Percentiles rank a stretch among this genome's conserved stretches.
Evolutionary conservation across 2,888 invertebrate genomes (phyloP).

Genomic region (Synanthedon myopaeformis): DNA sequence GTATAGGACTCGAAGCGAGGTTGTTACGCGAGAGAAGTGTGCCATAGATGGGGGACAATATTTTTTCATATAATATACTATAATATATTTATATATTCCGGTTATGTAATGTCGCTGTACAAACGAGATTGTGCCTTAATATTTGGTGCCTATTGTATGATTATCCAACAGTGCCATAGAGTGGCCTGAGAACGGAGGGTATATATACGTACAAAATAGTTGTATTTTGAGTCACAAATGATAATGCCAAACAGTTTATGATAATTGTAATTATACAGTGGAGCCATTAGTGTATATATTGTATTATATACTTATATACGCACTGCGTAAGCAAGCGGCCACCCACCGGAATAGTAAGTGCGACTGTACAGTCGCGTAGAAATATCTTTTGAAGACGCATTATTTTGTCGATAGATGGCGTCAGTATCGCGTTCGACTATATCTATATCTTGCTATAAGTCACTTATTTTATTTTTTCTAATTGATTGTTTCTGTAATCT

Average conservation of each 20-base stretch:
- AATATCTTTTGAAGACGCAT: too few relatives aligned
- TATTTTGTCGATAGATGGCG: too few relatives aligned
- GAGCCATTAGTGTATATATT: conserved; percentile 35
- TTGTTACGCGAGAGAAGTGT: conserved; percentile 40
- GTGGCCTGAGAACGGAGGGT: conserved; percentile 24
- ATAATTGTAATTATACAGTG: conserved; percentile 27
- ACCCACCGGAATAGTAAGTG: conserved; percentile 55
- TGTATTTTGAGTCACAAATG: conserved; percentile 63
- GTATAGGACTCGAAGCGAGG: not conserved
- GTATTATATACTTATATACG: conserved; percentile 35
- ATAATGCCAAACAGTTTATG: conserved; percentile 60
- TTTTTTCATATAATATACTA: conserved; percentile 6
- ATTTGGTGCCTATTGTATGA: conserved; percentile 36
- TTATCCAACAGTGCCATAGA: conserved; percentile 34
- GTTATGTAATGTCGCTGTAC: conserved; percentile 12
- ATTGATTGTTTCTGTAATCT: too few relatives aligned
- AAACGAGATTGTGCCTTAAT: conserved; percentile 42
- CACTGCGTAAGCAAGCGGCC: conserved; percentile 34
- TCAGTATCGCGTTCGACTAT: too few relatives aligned
- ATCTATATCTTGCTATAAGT: too few relatives aligned
- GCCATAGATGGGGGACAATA: conserved; percentile 48
- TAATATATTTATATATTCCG: conserved; percentile 10
- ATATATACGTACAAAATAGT: conserved; percentile 51
- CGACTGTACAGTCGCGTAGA: conserved; percentile 19
- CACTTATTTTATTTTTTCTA: too few relatives aligned